Evolutionary conservation across 2,888 invertebrate genomes (phyloP).

Genomic region (Drosophila paucipuncta): DNA sequence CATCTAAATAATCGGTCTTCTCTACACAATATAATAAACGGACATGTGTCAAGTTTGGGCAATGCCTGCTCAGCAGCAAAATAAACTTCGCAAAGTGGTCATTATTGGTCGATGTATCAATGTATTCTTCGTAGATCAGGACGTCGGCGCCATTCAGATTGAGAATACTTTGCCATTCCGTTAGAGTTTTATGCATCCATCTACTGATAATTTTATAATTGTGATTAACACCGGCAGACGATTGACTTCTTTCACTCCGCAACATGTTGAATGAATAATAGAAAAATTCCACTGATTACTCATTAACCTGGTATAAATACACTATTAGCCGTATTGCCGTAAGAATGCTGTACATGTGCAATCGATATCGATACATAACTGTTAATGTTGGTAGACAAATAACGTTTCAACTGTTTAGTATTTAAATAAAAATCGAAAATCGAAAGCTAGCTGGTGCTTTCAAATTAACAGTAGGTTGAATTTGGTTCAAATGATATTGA

Average conservation of each 20-base stretch:
- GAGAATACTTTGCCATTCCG: conserved; percentile 25
- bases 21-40: conserved; percentile 29
- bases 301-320: background rate
- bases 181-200: conserved; percentile 36
- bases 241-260: background rate
- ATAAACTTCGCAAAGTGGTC: conserved; percentile 22
- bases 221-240: background rate
- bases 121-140: conserved; percentile 34
- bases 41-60: conserved; percentile 32
- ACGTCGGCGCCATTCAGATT: conserved; percentile 6
- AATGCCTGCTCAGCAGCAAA: conserved; percentile 14
- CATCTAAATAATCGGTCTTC: conserved; percentile 11
- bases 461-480: background rate
- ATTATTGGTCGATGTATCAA: conserved; percentile 24
- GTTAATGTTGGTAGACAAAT: background rate
- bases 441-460: background rate
- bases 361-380: conserved; percentile 22
- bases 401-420: background rate
- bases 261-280: conserved; percentile 15
- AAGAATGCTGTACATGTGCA: background rate
- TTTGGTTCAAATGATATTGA: background rate
- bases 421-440: background rate
- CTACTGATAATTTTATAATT: conserved; percentile 31
- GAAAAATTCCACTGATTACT: conserved; percentile 14
- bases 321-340: background rate